These are phyloP conservation scores for Eleutherodactylus coqui DNA, from an alignment of 2,797 vertebrate species.

Conservation along the genomic window DNA sequence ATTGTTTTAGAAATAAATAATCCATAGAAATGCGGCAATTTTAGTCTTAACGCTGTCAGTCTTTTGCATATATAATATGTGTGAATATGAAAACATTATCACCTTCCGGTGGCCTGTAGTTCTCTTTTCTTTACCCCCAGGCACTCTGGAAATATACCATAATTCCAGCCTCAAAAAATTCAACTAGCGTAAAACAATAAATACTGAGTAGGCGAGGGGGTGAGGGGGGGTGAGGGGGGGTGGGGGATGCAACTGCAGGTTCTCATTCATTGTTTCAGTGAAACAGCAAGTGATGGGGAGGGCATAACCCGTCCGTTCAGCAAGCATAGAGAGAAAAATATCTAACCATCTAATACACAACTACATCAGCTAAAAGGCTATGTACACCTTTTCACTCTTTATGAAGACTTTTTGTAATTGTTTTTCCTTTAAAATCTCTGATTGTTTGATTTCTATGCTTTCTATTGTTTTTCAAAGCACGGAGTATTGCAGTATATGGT, in stretches of 20 bases:
- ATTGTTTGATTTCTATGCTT: too few relatives aligned
- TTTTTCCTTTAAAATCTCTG: too few relatives aligned
- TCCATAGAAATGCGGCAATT: background rate
- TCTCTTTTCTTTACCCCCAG: too few relatives aligned
- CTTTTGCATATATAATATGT: background rate
- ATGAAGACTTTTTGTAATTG: too few relatives aligned
- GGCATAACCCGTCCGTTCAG: too few relatives aligned
- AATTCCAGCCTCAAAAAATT: background rate
- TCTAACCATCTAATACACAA: too few relatives aligned
- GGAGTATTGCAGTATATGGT: too few relatives aligned
- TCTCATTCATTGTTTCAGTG: background rate
- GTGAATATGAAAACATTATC: background rate
- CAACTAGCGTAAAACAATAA: background rate
- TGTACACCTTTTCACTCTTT: too few relatives aligned
- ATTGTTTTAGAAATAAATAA: conserved; percentile 12
- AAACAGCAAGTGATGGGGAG: background rate
- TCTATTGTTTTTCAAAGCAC: too few relatives aligned
- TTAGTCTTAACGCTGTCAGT: background rate
- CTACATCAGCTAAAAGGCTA: too few relatives aligned
- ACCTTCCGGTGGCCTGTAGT: background rate
- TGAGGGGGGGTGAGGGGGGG: background rate
- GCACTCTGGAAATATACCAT: background rate
- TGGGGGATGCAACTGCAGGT: background rate
- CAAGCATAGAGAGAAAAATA: too few relatives aligned
- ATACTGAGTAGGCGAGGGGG: background rate